These are phyloP conservation scores for Anableps anableps DNA, from an alignment of 2,797 vertebrate genomes.

Conservation along the genomic window DNA sequence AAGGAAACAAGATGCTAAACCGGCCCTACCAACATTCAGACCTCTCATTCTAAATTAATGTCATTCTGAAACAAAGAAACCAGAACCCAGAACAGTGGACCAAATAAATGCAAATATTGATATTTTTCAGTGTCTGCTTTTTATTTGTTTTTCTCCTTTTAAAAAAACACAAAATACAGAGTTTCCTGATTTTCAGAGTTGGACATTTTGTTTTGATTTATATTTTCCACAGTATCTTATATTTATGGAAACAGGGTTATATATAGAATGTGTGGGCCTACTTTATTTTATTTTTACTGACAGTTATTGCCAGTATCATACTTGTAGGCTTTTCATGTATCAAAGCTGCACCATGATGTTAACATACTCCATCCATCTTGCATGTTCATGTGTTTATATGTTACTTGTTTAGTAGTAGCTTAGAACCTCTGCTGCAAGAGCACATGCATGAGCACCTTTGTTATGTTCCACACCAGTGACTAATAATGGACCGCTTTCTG, in stretches of 20 bases:
- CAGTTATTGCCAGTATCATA: conserved; percentile 49
- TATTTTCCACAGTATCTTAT: not conserved
- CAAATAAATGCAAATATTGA: not conserved
- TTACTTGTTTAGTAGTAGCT: conserved; percentile 44
- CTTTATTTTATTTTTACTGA: no score
- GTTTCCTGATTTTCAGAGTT: not conserved
- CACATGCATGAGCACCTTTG: conserved; percentile 59
- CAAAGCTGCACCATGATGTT: conserved; percentile 40
- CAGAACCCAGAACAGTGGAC: not conserved
- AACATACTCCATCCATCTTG: conserved; percentile 44
- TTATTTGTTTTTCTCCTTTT: not conserved
- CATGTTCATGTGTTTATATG: conserved; percentile 64
- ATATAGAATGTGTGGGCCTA: conserved; percentile 15
- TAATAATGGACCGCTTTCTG: conserved; percentile 62
- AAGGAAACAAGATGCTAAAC: not conserved
- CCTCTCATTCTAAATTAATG: not conserved
- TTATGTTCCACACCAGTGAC: conserved; percentile 58
- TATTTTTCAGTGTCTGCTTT: not conserved
- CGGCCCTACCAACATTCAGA: not conserved
- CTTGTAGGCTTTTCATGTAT: conserved; percentile 49
- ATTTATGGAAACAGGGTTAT: conserved; percentile 10
- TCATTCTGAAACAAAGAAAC: not conserved
- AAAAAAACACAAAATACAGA: not conserved
- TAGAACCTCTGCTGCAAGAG: conserved; percentile 39
- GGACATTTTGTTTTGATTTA: not conserved